These are phyloP conservation scores for Moxostoma hubbsi DNA, from an alignment of 2,797 vertebrate species.

Conservation along the genomic window DNA sequence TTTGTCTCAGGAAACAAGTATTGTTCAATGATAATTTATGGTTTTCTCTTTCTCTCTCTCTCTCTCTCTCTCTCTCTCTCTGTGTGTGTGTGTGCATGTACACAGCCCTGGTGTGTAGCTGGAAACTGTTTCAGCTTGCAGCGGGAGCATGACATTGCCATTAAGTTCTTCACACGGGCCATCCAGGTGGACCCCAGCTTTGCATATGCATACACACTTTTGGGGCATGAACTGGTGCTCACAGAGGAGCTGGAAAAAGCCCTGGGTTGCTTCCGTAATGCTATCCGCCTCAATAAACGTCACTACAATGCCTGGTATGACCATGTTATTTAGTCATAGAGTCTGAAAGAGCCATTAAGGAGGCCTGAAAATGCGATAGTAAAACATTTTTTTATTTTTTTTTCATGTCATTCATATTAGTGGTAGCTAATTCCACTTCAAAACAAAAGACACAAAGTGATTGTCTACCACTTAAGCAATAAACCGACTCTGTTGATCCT, in stretches of 20 bases:
- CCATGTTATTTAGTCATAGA: neutral
- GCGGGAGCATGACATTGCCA: conserved; percentile 96
- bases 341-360: too few relatives aligned
- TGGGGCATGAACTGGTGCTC: conserved; percentile 95
- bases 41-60: neutral
- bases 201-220: conserved; percentile 94
- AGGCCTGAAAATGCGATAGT: too few relatives aligned
- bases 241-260: conserved; percentile 97
- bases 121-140: conserved; percentile 99
- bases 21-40: neutral
- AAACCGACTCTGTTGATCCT: neutral
- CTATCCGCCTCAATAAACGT: conserved; percentile 92
- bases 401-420: neutral
- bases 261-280: conserved; percentile 93
- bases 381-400: too few relatives aligned
- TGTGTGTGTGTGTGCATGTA: neutral
- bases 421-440: too few relatives aligned
- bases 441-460: too few relatives aligned
- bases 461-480: too few relatives aligned
- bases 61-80: too few relatives aligned
- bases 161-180: conserved; percentile 98
- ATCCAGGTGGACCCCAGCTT: conserved; percentile 97
- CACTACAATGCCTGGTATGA: conserved; percentile 96
- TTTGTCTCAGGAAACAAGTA: neutral
- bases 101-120: conserved; percentile 95